Percentiles rank a stretch among this genome's conserved stretches.
phyloP scores from a whole-genome alignment of 2,113 vertebrate genomes.

The Tragelaphus strepsiceros region DNA sequence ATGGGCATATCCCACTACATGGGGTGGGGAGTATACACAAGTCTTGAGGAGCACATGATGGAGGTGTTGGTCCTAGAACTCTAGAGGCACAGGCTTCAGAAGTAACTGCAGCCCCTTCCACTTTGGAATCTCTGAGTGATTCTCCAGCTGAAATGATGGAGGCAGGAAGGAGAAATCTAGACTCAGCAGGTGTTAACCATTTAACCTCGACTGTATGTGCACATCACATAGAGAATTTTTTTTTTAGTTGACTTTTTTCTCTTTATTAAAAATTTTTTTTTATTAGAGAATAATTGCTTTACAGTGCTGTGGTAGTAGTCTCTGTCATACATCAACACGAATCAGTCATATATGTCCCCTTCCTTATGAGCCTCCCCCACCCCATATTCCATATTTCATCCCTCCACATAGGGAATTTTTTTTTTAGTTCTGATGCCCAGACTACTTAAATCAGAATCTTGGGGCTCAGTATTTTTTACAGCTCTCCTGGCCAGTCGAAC shows the following conservation, averaged over 20 bases:
- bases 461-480: not conserved
- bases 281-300: not conserved
- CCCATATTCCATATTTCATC: not conserved
- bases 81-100: not conserved
- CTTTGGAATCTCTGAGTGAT: not conserved
- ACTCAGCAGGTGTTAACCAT: not conserved
- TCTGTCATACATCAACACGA: not conserved
- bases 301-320: not conserved
- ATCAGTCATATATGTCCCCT: not conserved
- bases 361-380: not conserved
- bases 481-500: not conserved
- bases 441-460: not conserved
- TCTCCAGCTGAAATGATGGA: not conserved
- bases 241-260: not conserved
- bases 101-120: not conserved
- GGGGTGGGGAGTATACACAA: fast-evolving
- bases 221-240: not conserved
- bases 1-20: too few relatives aligned
- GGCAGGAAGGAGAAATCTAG: not conserved
- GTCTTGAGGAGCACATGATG: not conserved
- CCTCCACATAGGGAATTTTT: not conserved
- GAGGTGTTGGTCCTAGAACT: not conserved
- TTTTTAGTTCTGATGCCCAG: not conserved
- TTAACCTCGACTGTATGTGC: not conserved
- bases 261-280: not conserved